A percentile compares a stretch with the other conserved stretches of the same genome.
These are phyloP conservation scores for Psittacula derbiana DNA, from an alignment of 2,797 vertebrate species.

Conservation along the genomic window DNA sequence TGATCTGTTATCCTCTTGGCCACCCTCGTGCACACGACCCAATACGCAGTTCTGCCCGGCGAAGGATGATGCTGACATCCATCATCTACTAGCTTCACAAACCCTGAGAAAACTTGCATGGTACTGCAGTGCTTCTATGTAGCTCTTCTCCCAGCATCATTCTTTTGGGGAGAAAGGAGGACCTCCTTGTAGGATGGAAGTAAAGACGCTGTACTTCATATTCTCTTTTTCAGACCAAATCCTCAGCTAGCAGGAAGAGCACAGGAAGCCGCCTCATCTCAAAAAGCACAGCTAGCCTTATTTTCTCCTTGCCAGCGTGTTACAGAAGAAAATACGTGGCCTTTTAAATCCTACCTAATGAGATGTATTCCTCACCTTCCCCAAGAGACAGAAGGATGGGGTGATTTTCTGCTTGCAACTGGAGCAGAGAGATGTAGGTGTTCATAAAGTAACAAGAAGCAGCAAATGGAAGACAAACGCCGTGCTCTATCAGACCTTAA, in stretches of 20 bases:
- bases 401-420: background rate
- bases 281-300: background rate
- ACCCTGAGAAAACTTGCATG: background rate
- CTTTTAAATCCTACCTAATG: background rate
- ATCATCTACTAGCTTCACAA: background rate
- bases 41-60: fast-evolving
- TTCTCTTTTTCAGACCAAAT: background rate
- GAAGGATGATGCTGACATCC: background rate
- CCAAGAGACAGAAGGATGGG: background rate
- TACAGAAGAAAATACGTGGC: background rate
- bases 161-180: background rate
- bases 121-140: background rate
- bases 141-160: background rate
- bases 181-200: background rate
- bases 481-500: background rate
- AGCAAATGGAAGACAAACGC: background rate
- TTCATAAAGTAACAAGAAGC: background rate
- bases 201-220: fast-evolving
- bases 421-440: background rate
- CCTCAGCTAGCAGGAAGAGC: background rate
- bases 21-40: background rate
- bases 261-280: background rate
- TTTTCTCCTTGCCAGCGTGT: background rate
- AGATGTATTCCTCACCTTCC: background rate
- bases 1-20: background rate